phyloP scores from a whole-genome alignment of 2,888 invertebrate genomes.

The Scaptodrosophila latifasciaeformis region DNA sequence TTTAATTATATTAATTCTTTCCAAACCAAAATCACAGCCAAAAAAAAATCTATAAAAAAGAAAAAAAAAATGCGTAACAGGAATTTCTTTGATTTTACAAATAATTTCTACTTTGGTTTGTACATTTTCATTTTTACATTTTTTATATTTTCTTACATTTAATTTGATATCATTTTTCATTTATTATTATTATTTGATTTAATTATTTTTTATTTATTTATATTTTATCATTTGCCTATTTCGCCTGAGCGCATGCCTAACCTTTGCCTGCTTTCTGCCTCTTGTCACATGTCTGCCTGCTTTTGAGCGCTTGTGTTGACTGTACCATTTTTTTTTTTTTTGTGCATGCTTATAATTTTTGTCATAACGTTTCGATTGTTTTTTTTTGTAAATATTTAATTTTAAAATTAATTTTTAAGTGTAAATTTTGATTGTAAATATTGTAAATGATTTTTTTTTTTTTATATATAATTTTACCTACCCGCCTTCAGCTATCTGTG shows the following conservation, averaged over 20 bases:
- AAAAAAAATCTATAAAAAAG: not conserved
- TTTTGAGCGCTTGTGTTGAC: conserved; percentile 9
- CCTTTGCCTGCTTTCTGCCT: no score
- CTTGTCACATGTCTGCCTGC: conserved; percentile 24
- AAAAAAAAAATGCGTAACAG: conserved; percentile 4
- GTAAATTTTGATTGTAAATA: no score
- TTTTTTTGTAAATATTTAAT: conserved; percentile 17
- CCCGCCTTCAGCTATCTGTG: conserved; percentile 15
- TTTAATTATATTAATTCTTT: no score
- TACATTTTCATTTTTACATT: not conserved
- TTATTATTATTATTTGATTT: no score
- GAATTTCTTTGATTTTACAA: not conserved
- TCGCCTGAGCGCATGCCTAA: no score
- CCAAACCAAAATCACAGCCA: no score
- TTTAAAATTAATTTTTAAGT: conserved; percentile 6
- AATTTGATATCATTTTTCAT: not conserved
- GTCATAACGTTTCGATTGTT: not conserved
- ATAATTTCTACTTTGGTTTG: no score
- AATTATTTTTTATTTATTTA: conserved; percentile 1
- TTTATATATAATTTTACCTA: conserved; percentile 1
- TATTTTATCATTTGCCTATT: conserved; percentile 11
- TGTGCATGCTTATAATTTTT: not conserved
- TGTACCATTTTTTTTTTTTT: not conserved
- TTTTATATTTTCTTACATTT: not conserved
- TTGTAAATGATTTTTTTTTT: no score